phyloP scores from a whole-genome alignment of 1,140 invertebrate species.

The Drosophila suzukii region DNA sequence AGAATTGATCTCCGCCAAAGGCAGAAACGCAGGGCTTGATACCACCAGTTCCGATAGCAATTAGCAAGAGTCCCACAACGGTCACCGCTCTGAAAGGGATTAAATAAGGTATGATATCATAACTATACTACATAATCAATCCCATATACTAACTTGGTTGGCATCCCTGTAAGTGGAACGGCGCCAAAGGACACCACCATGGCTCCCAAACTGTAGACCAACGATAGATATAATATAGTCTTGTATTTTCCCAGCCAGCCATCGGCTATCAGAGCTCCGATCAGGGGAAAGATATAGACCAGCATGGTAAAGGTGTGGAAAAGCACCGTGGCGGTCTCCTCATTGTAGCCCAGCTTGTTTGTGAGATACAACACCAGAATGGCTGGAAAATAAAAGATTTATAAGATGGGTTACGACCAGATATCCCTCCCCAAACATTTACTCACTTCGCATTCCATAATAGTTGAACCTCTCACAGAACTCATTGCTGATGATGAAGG shows the following conservation, averaged over 20 bases:
- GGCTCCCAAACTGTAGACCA: slow-evolving; percentile 94
- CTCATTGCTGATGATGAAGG: slow-evolving; percentile 97
- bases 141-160: slow-evolving; percentile 87
- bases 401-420: not conserved
- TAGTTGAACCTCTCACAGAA: slow-evolving; percentile 98
- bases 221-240: slow-evolving; percentile 94
- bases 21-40: slow-evolving; percentile 99
- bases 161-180: slow-evolving; percentile 86
- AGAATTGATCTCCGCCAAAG: slow-evolving; percentile 98
- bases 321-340: slow-evolving; percentile 89
- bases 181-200: slow-evolving; percentile 90
- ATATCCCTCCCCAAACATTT: not conserved
- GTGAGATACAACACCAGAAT: slow-evolving; percentile 92
- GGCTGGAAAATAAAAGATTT: slow-evolving; percentile 85
- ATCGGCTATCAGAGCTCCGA: slow-evolving; percentile 95
- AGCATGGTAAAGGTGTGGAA: slow-evolving; percentile 93
- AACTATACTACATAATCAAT: not conserved
- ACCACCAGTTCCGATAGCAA: slow-evolving; percentile 96
- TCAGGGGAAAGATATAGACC: slow-evolving; percentile 91
- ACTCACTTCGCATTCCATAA: slow-evolving; percentile 97
- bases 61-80: slow-evolving; percentile 91
- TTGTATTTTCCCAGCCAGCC: slow-evolving; percentile 92
- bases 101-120: not conserved
- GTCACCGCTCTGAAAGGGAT: slow-evolving; percentile 87
- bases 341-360: slow-evolving; percentile 87